These are phyloP conservation scores for Emydoidea blandingii DNA, from an alignment of 2,797 vertebrate species.

Conservation along the genomic window DNA sequence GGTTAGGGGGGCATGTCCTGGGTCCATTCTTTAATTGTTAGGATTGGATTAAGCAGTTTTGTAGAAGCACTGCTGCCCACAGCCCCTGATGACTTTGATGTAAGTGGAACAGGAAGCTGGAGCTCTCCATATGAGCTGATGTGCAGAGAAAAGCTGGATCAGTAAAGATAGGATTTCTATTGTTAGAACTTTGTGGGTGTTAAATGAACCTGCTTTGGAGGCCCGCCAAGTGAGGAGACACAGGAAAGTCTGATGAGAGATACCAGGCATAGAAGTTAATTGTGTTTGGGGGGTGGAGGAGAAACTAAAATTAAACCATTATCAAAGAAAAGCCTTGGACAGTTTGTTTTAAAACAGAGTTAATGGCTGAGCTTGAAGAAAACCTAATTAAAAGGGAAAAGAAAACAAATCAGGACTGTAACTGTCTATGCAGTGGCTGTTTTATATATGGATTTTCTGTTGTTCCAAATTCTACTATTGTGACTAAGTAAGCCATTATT, in stretches of 20 bases:
- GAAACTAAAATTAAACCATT: slow-evolving; percentile 77
- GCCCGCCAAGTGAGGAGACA: slow-evolving; percentile 65
- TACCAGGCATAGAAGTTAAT: slow-evolving; percentile 72
- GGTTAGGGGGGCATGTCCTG: neutral
- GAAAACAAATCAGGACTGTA: slow-evolving; percentile 65
- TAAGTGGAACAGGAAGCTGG: slow-evolving; percentile 21
- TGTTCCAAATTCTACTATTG: slow-evolving; percentile 31
- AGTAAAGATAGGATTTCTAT: slow-evolving; percentile 50
- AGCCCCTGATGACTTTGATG: slow-evolving; percentile 52
- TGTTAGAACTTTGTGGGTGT: slow-evolving; percentile 71
- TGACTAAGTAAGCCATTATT: slow-evolving; percentile 40
- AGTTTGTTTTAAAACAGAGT: slow-evolving; percentile 75
- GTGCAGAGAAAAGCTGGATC: slow-evolving; percentile 57
- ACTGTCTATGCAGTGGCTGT: slow-evolving; percentile 40
- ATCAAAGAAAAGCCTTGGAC: slow-evolving; percentile 71
- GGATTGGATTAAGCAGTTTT: slow-evolving; percentile 36
- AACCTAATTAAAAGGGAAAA: slow-evolving; percentile 72
- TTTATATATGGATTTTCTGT: slow-evolving; percentile 65
- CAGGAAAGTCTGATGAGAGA: slow-evolving; percentile 69
- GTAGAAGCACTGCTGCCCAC: slow-evolving; percentile 31
- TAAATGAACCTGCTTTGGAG: slow-evolving; percentile 76
- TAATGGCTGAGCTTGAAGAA: slow-evolving; percentile 49
- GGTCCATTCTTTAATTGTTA: slow-evolving; percentile 3
- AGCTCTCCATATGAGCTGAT: slow-evolving; percentile 33
- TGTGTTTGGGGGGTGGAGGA: slow-evolving; percentile 50